Evolutionary conservation across 1,140 invertebrate genomes (phyloP), one percentile per base, ranked within the genome.

Genomic region (Cydia splendana): DNA sequence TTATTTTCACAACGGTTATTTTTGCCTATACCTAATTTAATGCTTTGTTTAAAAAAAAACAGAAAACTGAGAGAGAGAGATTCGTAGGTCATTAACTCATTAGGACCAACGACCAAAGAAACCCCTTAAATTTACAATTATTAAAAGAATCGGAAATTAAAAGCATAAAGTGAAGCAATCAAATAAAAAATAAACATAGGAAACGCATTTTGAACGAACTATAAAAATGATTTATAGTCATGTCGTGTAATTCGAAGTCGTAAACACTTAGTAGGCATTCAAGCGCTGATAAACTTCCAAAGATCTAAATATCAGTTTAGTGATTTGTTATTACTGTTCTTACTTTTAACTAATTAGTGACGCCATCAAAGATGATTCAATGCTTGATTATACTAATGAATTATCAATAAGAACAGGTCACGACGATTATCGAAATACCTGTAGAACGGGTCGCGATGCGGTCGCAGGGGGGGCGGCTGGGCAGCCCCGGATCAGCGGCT

Each of bases 341-440:
- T 30, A 38, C 67, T 42, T 71, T 71, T 71, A 42, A 34, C 10
- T 62, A 57, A 62, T 62, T 65, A 65, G 71, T n/a, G 75, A 76
- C 74, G 74, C 69, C 78, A 79, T 77, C 80, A 79, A 67, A 34
- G 75, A 79, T 80, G 76, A 81, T 80, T 79, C 79, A 82, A 82
- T 78, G 76, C 53, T 18, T 57, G 67, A 80, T 79, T 79, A 81
- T 69, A 67, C 78, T 53, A 42, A 62, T 62, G 57, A 77, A 51
- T 80, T 80, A 74, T 79, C 79, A 84, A 80, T 79, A 81, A 69
- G 79, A 86, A 80, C 82, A 81, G 80, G 79, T 84, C 82, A 84
- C 75, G 74, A 76, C 77, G 82, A 84, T 82, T 83, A 86, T 84
- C 67, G 57, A 83, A 88, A 91, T 92, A 92, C 91, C 90, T 92